A percentile compares a stretch with the other conserved stretches of the same genome.
These are phyloP conservation scores for Leptinotarsa tumamoca DNA, from an alignment of 2,888 invertebrate species.

Conservation along the genomic window DNA sequence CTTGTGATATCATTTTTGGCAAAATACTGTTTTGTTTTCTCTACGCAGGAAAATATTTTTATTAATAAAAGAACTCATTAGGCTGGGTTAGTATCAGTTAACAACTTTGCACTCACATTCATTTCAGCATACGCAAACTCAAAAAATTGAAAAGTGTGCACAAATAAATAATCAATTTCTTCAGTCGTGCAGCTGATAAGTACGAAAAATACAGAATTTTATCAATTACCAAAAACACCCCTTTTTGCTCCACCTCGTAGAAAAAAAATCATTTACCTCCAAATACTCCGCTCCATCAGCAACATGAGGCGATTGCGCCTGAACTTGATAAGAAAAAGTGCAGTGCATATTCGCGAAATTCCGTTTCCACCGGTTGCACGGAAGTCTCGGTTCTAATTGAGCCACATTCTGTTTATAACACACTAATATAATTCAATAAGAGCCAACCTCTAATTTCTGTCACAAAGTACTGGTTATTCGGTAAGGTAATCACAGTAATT, in stretches of 20 bases:
- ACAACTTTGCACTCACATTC: no score
- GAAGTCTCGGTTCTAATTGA: constrained; percentile 23
- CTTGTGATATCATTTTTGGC: no score
- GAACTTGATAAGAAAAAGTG: constrained; percentile 64
- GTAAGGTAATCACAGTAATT: constrained; percentile 59
- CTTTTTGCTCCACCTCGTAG: neutral
- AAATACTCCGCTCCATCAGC: constrained; percentile 64
- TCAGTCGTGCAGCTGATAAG: no score
- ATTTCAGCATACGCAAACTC: no score
- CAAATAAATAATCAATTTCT: no score
- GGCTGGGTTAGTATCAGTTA: no score
- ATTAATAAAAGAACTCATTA: no score
- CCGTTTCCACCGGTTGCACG: constrained; percentile 31
- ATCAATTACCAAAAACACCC: no score
- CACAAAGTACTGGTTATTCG: constrained; percentile 59
- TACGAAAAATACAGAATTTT: no score
- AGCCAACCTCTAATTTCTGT: constrained; percentile 58
- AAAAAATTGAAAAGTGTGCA: no score
- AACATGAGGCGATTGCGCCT: constrained; percentile 61
- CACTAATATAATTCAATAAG: constrained; percentile 57
- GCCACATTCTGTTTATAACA: constrained; percentile 50
- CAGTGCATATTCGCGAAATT: constrained; percentile 59
- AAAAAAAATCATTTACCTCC: constrained; percentile 58
- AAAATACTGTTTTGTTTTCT: no score
- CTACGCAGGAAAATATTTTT: no score